Percentiles rank a stretch among this genome's conserved stretches.
Evolutionary conservation across 2,113 vertebrate genomes (phyloP).

Genomic region (Burhinus bistriatus): DNA sequence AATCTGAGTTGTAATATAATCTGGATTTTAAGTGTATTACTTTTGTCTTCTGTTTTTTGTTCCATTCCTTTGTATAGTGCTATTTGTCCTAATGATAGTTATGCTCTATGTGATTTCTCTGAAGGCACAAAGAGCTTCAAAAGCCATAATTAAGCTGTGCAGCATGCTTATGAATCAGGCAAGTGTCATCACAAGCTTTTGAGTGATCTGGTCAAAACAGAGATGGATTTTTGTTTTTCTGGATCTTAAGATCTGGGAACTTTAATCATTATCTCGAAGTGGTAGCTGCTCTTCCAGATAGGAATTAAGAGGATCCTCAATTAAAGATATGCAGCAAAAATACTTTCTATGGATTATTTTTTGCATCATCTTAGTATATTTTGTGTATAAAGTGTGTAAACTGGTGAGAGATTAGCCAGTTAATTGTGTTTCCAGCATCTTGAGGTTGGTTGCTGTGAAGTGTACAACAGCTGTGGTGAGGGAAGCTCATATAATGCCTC

Average conservation of each 20-base stretch:
- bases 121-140: background rate
- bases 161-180: background rate
- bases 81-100: background rate
- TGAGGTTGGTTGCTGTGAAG: background rate
- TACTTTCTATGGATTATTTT: background rate
- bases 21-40: background rate
- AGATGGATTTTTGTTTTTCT: background rate
- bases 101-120: background rate
- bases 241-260: background rate
- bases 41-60: background rate
- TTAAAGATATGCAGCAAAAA: background rate
- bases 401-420: background rate
- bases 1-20: background rate
- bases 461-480: background rate
- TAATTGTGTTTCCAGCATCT: background rate
- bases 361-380: background rate
- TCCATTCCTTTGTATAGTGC: background rate
- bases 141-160: background rate
- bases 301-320: background rate
- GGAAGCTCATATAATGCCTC: background rate
- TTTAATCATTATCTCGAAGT: background rate
- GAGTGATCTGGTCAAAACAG: background rate
- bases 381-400: background rate
- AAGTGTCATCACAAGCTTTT: background rate
- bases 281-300: background rate